These are phyloP conservation scores for Paracanthobrama guichenoti DNA, from an alignment of 2,113 vertebrate genomes.

Conservation along the genomic window DNA sequence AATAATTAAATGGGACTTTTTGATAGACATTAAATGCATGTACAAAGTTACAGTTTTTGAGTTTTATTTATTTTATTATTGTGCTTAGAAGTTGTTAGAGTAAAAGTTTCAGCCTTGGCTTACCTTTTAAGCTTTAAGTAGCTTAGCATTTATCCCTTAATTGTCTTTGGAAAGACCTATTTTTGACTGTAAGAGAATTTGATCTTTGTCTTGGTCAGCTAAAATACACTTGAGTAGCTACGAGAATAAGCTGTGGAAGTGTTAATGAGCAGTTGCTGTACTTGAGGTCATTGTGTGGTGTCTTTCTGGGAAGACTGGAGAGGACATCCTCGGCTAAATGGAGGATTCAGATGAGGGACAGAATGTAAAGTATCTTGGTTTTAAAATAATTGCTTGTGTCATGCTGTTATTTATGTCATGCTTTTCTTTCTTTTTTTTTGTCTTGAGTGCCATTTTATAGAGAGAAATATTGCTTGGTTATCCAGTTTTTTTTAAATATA, in stretches of 20 bases:
- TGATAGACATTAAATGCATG: not conserved
- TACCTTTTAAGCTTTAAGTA: constrained; percentile 46
- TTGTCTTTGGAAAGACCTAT: constrained; percentile 54
- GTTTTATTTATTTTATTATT: not conserved
- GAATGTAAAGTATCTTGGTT: constrained; percentile 58
- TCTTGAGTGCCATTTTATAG: not conserved
- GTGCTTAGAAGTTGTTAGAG: not conserved
- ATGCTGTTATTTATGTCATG: constrained; percentile 6
- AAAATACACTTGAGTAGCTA: constrained; percentile 7
- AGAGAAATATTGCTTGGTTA: not conserved
- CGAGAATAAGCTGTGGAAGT: constrained; percentile 4
- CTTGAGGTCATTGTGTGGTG: not conserved
- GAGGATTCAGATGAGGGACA: constrained; percentile 2
- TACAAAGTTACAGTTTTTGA: not conserved
- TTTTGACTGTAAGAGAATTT: constrained; percentile 41
- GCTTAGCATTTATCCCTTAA: constrained; percentile 55
- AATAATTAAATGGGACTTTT: not conserved
- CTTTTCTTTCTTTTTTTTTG: not conserved
- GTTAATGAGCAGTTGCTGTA: constrained; percentile 18
- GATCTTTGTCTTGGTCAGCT: constrained; percentile 2
- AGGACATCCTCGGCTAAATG: constrained; percentile 4
- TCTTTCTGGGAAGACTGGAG: not conserved
- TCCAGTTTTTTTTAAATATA: not conserved
- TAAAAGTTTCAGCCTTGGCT: constrained; percentile 40
- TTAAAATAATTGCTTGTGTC: constrained; percentile 50